These are phyloP conservation scores for Xiphydria camelus DNA, from an alignment of 2,888 invertebrate genomes.

Conservation along the genomic window DNA sequence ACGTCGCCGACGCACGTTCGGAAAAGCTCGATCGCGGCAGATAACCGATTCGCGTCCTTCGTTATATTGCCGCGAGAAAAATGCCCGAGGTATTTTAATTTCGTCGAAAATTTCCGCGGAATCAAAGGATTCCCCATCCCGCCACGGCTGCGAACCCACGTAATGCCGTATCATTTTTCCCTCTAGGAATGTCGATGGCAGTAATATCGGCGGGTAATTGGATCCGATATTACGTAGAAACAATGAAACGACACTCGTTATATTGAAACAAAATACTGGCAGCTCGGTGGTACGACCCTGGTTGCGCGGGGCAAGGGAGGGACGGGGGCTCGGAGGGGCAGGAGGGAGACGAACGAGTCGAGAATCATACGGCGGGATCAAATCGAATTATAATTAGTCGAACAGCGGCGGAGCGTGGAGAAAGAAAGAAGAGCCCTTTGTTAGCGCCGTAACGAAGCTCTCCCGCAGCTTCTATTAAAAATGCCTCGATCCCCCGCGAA, in stretches of 20 bases:
- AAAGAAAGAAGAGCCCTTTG: constrained; percentile 10
- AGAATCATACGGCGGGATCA: constrained; percentile 15
- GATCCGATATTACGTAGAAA: constrained; percentile 19
- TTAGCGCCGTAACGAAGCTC: constrained; percentile 19
- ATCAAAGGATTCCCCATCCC: background rate
- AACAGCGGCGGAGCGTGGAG: background rate
- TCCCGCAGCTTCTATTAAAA: too few relatives aligned
- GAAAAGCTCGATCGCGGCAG: too few relatives aligned
- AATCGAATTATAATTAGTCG: constrained; percentile 22
- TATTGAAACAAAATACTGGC: constrained; percentile 18
- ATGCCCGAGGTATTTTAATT: background rate
- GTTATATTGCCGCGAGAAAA: too few relatives aligned
- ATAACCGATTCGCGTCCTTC: too few relatives aligned
- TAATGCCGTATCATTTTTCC: background rate
- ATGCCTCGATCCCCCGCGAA: too few relatives aligned
- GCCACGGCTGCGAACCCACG: background rate
- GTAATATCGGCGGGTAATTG: constrained; percentile 21
- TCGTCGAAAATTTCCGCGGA: background rate
- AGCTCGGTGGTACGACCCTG: too few relatives aligned
- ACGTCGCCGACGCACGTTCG: too few relatives aligned
- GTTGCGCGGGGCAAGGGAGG: too few relatives aligned
- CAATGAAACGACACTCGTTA: constrained; percentile 21
- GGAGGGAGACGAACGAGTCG: too few relatives aligned
- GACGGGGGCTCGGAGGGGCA: too few relatives aligned
- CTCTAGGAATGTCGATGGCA: constrained; percentile 3